A percentile compares a stretch with the other conserved stretches of the same genome.
Conservation (phyloP, 1,140 invertebrate species). For the Bilobella aurantiaca region DNA sequence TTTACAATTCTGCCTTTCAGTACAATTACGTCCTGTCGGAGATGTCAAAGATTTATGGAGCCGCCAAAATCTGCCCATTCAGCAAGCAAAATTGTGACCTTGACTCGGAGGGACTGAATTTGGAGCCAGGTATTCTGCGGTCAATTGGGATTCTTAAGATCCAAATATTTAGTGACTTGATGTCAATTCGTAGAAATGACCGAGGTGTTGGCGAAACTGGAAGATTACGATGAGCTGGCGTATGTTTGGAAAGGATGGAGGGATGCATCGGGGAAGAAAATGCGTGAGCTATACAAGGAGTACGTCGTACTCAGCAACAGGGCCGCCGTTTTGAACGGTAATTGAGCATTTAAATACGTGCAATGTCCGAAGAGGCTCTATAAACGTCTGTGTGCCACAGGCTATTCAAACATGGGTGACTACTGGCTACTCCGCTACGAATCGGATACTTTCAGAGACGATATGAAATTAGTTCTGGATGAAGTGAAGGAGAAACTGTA, state of each 20-base stretch:
- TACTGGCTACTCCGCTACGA: constrained; percentile 72
- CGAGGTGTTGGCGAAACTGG: constrained; percentile 38
- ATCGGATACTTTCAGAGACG: constrained; percentile 24
- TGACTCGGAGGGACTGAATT: constrained; percentile 34
- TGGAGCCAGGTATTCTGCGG: constrained; percentile 37
- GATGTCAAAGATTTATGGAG: constrained; percentile 77
- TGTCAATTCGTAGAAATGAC: constrained; percentile 39
- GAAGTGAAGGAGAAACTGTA: constrained; percentile 69
- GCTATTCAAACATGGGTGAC: constrained; percentile 14
- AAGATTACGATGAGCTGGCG: constrained; percentile 45
- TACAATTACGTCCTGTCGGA: constrained; percentile 74
- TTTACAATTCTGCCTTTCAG: too few species aligned
- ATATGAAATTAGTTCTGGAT: constrained; percentile 65
- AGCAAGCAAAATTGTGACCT: constrained; percentile 40
- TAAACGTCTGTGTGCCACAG: constrained; percentile 2
- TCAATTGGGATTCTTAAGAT: background rate
- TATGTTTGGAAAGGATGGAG: constrained; percentile 55
- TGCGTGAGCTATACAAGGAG: constrained; percentile 66
- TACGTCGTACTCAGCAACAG: constrained; percentile 53
- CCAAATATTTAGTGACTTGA: constrained; percentile 1
- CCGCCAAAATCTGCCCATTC: constrained; percentile 58
- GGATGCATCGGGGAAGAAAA: constrained; percentile 52
- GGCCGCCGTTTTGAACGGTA: constrained; percentile 47
- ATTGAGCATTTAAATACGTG: background rate
- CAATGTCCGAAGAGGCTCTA: background rate